These are phyloP conservation scores for Myotis davidii DNA, from an alignment of 2,113 vertebrate genomes.

Conservation along the genomic window DNA sequence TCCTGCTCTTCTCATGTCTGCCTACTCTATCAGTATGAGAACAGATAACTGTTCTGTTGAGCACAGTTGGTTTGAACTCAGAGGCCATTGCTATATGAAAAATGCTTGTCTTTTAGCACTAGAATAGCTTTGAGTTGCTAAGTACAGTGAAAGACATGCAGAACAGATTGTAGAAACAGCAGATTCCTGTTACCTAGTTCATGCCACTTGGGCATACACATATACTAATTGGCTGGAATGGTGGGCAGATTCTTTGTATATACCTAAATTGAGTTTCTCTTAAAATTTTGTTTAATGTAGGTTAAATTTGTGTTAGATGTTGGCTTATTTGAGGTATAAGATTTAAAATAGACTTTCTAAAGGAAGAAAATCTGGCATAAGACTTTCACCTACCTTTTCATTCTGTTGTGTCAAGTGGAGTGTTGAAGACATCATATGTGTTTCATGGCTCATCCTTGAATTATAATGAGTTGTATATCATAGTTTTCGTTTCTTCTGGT, in stretches of 20 bases:
- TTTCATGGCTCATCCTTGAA: not conserved
- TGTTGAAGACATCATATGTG: not conserved
- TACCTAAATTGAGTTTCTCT: not conserved
- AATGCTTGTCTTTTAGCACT: not conserved
- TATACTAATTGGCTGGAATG: not conserved
- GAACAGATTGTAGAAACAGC: not conserved
- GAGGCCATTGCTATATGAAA: not conserved
- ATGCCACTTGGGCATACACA: no score
- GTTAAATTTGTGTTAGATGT: not conserved
- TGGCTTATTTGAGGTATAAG: not conserved
- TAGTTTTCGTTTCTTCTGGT: slow-evolving; percentile 11
- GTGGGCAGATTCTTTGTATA: not conserved
- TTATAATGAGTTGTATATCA: not conserved
- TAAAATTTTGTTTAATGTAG: not conserved
- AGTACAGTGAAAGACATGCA: no score
- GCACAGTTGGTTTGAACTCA: not conserved
- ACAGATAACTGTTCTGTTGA: not conserved
- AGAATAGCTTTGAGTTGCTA: not conserved
- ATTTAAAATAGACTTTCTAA: slow-evolving; percentile 24
- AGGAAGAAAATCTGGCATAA: not conserved
- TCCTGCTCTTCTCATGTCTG: not conserved
- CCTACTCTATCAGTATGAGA: not conserved
- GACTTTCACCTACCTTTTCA: not conserved
- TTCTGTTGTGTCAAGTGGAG: not conserved
- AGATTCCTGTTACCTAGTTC: not conserved